phyloP scores from a whole-genome alignment of 2,113 vertebrate genomes.

The Strix uralensis region DNA sequence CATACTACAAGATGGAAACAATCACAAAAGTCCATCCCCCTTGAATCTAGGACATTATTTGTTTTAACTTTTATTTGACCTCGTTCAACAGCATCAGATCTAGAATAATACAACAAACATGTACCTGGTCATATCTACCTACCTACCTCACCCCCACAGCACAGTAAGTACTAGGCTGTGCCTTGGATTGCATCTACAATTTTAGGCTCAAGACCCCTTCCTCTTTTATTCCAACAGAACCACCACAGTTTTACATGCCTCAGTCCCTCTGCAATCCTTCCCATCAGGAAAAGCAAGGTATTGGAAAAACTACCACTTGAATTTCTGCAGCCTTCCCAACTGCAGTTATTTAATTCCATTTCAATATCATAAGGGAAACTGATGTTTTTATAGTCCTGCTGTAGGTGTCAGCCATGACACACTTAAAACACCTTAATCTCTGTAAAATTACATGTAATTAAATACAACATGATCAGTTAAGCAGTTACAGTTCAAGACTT shows the following conservation, averaged over 20 bases:
- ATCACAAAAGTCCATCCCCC: background rate
- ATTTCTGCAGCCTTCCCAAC: background rate
- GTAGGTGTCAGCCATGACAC: background rate
- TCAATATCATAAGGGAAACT: background rate
- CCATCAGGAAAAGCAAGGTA: background rate
- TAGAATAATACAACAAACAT: background rate
- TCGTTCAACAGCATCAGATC: background rate
- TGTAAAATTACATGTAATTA: background rate
- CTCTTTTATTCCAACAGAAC: background rate
- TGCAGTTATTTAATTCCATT: background rate
- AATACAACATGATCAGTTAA: background rate
- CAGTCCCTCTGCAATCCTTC: background rate
- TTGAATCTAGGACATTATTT: background rate
- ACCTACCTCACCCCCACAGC: background rate
- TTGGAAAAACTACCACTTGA: background rate
- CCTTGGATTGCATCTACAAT: fast-evolving
- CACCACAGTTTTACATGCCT: background rate
- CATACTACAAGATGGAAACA: fast-evolving
- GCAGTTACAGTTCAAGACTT: background rate
- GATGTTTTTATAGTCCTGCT: background rate
- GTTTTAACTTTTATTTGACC: background rate
- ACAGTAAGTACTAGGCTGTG: background rate
- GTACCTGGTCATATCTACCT: background rate
- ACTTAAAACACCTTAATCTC: background rate
- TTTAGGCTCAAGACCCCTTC: background rate